Conservation (phyloP, 2,113 vertebrate genomes). For the Brienomyrus brachyistius region DNA sequence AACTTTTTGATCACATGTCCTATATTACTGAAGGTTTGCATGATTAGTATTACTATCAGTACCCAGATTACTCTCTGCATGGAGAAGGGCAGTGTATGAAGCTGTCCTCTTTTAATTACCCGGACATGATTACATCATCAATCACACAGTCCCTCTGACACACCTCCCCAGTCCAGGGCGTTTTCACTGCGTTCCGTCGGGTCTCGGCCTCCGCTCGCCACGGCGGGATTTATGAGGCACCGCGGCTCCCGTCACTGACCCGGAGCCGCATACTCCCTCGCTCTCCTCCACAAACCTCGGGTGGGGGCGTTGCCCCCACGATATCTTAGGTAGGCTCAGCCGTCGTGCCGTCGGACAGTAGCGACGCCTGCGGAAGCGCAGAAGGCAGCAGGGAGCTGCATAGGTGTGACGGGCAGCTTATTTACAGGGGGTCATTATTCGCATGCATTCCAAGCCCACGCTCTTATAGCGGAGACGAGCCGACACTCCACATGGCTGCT, state of each 20-base stretch:
- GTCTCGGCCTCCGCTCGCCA: slow-evolving; percentile 9
- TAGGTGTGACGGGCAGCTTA: not conserved
- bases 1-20: not conserved
- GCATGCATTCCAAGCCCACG: not conserved
- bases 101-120: not conserved
- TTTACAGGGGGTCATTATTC: not conserved
- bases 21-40: not conserved
- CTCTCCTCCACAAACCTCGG: not conserved
- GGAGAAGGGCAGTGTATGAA: not conserved
- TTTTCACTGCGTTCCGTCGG: not conserved
- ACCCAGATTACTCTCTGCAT: not conserved
- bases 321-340: not conserved
- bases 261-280: slow-evolving; percentile 39
- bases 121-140: not conserved
- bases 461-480: not conserved
- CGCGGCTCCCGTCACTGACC: slow-evolving; percentile 47
- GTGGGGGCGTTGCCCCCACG: not conserved
- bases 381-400: not conserved
- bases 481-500: not conserved
- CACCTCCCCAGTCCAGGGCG: slow-evolving; percentile 58
- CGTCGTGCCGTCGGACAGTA: not conserved
- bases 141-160: slow-evolving; percentile 48
- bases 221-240: slow-evolving; percentile 63
- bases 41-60: not conserved
- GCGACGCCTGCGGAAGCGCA: not conserved